Conservation (phyloP, 2,797 vertebrate species). For the Squalus acanthias region DNA sequence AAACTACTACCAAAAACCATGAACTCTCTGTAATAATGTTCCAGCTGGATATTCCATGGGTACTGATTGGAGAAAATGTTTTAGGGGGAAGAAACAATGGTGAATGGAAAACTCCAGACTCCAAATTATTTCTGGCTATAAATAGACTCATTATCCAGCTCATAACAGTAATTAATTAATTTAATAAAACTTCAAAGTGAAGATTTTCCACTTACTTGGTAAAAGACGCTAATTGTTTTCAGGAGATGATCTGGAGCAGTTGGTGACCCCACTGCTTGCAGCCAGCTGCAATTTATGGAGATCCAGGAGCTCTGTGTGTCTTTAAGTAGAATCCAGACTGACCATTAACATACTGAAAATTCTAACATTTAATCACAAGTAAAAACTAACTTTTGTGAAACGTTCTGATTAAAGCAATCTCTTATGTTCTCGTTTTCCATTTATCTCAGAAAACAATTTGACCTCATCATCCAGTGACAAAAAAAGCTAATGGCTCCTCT, state of each 20-base stretch:
- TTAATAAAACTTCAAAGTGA: slow-evolving; percentile 32
- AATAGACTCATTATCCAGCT: not conserved
- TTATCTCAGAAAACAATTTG: not conserved
- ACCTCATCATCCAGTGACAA: not conserved
- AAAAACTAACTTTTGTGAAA: slow-evolving; percentile 8
- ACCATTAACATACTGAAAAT: not conserved
- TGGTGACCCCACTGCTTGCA: not conserved
- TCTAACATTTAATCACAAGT: slow-evolving; percentile 21
- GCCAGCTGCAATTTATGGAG: not conserved
- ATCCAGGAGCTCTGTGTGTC: not conserved
- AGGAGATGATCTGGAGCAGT: slow-evolving; percentile 19
- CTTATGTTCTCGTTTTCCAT: not conserved
- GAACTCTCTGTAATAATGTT: not conserved
- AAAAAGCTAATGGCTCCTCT: not conserved
- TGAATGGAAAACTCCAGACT: not conserved
- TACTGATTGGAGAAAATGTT: not conserved
- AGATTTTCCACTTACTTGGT: slow-evolving; percentile 24
- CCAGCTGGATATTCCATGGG: not conserved
- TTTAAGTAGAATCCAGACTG: not conserved
- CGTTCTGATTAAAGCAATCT: not conserved
- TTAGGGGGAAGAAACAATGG: not conserved
- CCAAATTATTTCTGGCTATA: slow-evolving; percentile 25
- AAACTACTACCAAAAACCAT: not conserved
- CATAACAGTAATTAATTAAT: slow-evolving; percentile 22
- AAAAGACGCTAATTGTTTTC: slow-evolving; percentile 8